These are phyloP conservation scores for Pygoscelis adeliae DNA, from an alignment of 2,113 vertebrate species.

Conservation along the genomic window DNA sequence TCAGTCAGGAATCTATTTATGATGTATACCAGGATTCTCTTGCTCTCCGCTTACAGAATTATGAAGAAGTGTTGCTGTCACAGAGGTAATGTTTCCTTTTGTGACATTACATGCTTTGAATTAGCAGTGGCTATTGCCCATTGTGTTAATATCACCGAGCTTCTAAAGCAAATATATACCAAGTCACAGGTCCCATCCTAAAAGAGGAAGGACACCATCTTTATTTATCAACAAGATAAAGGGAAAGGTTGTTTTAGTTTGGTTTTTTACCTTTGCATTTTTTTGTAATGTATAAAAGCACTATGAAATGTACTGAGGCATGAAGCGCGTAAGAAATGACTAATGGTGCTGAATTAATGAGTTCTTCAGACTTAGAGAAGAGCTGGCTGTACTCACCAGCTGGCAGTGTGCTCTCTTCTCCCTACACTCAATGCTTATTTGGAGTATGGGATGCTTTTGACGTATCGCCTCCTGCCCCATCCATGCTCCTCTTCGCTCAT, in stretches of 20 bases:
- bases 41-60: background rate
- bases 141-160: background rate
- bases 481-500: background rate
- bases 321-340: fast-evolving
- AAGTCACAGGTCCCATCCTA: background rate
- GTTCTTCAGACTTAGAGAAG: background rate
- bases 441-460: background rate
- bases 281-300: background rate
- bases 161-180: background rate
- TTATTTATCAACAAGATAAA: background rate
- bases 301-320: background rate
- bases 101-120: background rate
- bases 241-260: background rate
- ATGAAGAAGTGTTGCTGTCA: background rate
- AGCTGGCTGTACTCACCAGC: background rate
- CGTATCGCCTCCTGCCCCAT: background rate
- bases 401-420: background rate
- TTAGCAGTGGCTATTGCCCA: background rate
- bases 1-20: background rate
- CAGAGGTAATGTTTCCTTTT: background rate
- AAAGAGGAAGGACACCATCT: background rate
- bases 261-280: background rate
- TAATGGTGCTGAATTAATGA: background rate
- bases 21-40: background rate
- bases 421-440: fast-evolving